Conservation (phyloP, 2,888 invertebrate species). For the Coelogynopora nodosa region DNA sequence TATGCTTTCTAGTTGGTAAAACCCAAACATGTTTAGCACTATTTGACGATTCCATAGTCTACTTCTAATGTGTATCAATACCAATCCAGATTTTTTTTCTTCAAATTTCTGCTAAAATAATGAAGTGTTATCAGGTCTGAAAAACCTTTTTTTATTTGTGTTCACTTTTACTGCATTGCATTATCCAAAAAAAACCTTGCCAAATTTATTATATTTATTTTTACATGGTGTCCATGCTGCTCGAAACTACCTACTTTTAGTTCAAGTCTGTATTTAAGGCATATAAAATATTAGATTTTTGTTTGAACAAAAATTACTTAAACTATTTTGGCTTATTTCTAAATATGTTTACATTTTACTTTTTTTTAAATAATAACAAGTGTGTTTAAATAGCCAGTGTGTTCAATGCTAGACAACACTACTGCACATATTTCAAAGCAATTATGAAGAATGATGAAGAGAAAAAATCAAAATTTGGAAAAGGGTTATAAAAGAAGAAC, state of each 20-base stretch:
- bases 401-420: background rate
- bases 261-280: background rate
- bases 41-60: no score
- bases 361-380: slow-evolving; percentile 2
- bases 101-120: no score
- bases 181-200: no score
- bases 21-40: no score
- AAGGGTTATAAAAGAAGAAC: background rate
- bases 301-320: background rate
- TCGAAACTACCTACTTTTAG: background rate
- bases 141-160: no score
- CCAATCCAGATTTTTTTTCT: no score
- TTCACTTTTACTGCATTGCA: no score
- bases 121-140: no score
- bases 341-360: background rate
- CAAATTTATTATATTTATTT: no score
- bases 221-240: background rate
- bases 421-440: background rate
- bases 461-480: background rate
- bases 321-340: background rate
- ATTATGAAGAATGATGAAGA: background rate
- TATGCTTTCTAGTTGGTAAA: no score
- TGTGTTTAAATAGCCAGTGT: background rate
- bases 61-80: no score
- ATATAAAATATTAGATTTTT: background rate